Conservation (phyloP, 2,113 vertebrate genomes). For the Rutilus rutilus region DNA sequence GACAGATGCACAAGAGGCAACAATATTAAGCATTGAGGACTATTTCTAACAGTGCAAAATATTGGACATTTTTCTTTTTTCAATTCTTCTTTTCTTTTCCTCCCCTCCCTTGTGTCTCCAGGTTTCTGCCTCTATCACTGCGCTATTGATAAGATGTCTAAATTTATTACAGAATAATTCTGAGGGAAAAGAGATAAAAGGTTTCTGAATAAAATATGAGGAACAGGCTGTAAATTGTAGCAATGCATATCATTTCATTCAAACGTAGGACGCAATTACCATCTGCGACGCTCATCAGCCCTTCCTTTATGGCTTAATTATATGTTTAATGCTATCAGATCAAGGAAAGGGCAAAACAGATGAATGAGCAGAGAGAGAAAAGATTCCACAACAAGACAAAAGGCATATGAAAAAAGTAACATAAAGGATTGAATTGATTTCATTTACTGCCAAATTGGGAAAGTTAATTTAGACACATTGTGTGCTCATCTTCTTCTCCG, state of each 20-base stretch:
- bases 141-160: slow-evolving; percentile 99
- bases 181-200: slow-evolving; percentile 99
- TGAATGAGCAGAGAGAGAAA: slow-evolving; percentile 99
- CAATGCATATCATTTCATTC: slow-evolving; percentile 99
- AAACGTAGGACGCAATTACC: slow-evolving; percentile 99
- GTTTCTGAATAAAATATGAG: slow-evolving; percentile 99
- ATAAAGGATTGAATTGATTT: slow-evolving; percentile 98
- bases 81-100: slow-evolving; percentile 55
- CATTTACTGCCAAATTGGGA: slow-evolving; percentile 94
- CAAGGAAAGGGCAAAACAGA: slow-evolving; percentile 99
- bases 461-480: slow-evolving; percentile 99
- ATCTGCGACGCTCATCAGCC: slow-evolving; percentile 99
- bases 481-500: slow-evolving; percentile 90
- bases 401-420: slow-evolving; percentile 98
- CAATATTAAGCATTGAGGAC: slow-evolving; percentile 92
- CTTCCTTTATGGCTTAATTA: slow-evolving; percentile 99
- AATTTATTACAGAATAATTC: slow-evolving; percentile 99
- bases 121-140: slow-evolving; percentile 92
- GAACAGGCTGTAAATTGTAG: slow-evolving; percentile 99
- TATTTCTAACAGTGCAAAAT: slow-evolving; percentile 92
- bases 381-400: slow-evolving; percentile 99
- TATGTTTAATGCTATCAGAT: slow-evolving; percentile 99
- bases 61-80: slow-evolving; percentile 74
- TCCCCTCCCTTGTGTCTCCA: slow-evolving; percentile 54
- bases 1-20: slow-evolving; percentile 59